Conservation (phyloP, 2,113 vertebrate genomes). For the Heteronetta atricapilla region DNA sequence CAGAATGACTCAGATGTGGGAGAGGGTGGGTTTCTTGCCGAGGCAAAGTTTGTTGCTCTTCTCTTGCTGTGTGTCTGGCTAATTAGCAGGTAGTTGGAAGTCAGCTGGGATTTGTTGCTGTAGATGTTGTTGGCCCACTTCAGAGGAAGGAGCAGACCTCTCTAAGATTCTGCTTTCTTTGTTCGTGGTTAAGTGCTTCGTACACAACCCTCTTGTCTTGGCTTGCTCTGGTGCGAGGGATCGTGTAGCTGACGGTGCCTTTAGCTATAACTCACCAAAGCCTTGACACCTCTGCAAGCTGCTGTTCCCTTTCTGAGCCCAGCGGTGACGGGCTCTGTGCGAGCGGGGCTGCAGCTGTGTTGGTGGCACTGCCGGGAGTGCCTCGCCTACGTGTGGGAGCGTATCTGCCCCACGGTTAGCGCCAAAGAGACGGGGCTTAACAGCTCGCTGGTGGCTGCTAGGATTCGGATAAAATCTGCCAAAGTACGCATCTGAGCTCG, state of each 20-base stretch:
- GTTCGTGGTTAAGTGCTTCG: rapidly evolving
- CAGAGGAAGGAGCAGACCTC: not conserved
- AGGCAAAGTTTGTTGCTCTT: not conserved
- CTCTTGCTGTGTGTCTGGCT: not conserved
- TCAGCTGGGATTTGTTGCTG: not conserved
- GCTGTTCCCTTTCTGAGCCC: not conserved
- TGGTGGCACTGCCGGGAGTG: rapidly evolving
- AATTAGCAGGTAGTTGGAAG: constrained; percentile 39
- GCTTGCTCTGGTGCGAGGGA: not conserved
- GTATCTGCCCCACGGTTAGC: not conserved
- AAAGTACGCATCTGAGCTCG: not conserved
- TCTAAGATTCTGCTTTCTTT: not conserved
- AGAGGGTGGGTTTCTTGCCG: constrained; percentile 47
- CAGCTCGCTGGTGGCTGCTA: rapidly evolving
- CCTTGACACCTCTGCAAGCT: not conserved
- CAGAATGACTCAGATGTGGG: constrained; percentile 32
- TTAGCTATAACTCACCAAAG: not conserved
- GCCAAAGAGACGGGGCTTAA: not conserved
- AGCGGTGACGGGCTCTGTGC: rapidly evolving
- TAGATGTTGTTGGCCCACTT: not conserved
- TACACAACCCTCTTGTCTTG: not conserved
- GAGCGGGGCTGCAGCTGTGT: not conserved
- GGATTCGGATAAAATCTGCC: not conserved
- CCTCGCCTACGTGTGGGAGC: rapidly evolving
- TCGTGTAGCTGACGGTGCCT: not conserved